These are phyloP conservation scores for Brachirus orientalis DNA, from an alignment of 2,113 vertebrate genomes.

Conservation along the genomic window DNA sequence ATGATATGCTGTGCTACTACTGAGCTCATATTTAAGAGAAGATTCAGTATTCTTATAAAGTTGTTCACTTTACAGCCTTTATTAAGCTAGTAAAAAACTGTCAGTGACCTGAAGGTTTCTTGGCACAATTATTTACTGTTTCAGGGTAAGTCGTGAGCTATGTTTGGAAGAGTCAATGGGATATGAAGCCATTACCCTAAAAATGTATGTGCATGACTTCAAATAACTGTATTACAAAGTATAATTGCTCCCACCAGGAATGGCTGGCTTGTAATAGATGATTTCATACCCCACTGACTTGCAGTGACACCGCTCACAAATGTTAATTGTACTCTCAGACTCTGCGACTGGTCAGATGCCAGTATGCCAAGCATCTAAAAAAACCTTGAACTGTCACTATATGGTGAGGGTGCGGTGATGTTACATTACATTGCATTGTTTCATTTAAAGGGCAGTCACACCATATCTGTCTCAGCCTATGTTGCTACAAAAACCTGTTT, in stretches of 20 bases:
- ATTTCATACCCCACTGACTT: slow-evolving; percentile 42
- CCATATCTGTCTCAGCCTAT: slow-evolving; percentile 3
- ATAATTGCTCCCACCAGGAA: slow-evolving; percentile 39
- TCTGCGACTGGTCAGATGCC: slow-evolving; percentile 1
- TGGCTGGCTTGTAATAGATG: slow-evolving; percentile 20
- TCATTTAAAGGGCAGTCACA: slow-evolving; percentile 17
- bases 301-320: slow-evolving; percentile 29
- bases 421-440: slow-evolving; percentile 26
- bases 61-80: slow-evolving; percentile 18
- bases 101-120: slow-evolving; percentile 12
- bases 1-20: slow-evolving; percentile 38
- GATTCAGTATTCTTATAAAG: slow-evolving; percentile 7
- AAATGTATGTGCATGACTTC: slow-evolving; percentile 19
- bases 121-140: slow-evolving; percentile 45
- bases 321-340: slow-evolving; percentile 17
- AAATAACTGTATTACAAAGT: slow-evolving; percentile 39
- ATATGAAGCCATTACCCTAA: slow-evolving; percentile 37
- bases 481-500: background rate
- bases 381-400: slow-evolving; percentile 21
- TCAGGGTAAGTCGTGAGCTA: slow-evolving; percentile 5
- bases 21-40: slow-evolving; percentile 26
- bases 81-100: slow-evolving; percentile 22
- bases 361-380: slow-evolving; percentile 10
- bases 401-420: background rate
- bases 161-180: slow-evolving; percentile 21